These are phyloP conservation scores for pig (Sus scrofa) DNA, from an alignment of 2,113 vertebrate species.

Conservation along the genomic window DNA sequence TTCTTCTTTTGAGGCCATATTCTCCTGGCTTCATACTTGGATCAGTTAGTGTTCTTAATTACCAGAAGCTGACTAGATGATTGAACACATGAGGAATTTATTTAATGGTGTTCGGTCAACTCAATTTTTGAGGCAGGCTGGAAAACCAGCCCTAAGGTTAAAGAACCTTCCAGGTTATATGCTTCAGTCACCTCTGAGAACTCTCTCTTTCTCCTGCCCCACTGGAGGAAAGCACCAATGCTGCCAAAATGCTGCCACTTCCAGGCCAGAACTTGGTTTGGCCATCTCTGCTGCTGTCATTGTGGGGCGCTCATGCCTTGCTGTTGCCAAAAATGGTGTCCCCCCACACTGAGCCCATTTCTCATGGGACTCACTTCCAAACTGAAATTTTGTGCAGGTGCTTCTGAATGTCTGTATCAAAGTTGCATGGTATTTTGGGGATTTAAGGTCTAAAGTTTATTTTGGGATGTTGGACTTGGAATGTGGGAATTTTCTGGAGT, in stretches of 20 bases:
- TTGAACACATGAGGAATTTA: slow-evolving; percentile 11
- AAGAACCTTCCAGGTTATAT: neutral
- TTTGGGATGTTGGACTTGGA: neutral
- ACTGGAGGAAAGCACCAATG: neutral
- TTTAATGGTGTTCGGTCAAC: neutral
- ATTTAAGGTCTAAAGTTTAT: neutral
- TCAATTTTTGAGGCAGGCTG: neutral
- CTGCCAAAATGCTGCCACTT: neutral
- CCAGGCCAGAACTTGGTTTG: neutral
- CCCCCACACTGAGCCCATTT: neutral
- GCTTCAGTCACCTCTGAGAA: neutral
- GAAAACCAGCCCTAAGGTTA: neutral
- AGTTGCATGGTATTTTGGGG: neutral
- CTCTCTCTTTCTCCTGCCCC: neutral
- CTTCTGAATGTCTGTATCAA: neutral
- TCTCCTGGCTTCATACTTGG: neutral
- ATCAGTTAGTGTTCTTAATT: neutral
- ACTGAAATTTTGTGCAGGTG: neutral
- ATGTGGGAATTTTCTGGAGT: neutral
- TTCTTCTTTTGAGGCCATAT: neutral
- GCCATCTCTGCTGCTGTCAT: neutral
- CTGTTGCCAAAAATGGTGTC: neutral
- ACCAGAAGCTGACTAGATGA: neutral
- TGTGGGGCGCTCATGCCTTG: neutral
- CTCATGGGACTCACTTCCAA: neutral